phyloP scores from a whole-genome alignment of 1,140 invertebrate species.

The Andricus grossulariae region DNA sequence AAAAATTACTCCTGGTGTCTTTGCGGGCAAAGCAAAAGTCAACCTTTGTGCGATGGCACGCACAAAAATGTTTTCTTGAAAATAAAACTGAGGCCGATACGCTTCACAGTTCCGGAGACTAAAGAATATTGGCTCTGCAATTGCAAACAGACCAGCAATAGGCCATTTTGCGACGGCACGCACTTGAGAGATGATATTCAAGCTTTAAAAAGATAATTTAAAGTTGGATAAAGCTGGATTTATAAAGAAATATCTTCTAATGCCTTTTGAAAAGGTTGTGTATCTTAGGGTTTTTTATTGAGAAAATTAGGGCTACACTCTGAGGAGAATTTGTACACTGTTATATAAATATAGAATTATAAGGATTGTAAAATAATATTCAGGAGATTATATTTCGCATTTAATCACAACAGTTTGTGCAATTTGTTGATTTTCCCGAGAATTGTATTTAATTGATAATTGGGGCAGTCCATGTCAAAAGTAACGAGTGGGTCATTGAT shows the following conservation, averaged over 20 bases:
- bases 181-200: slow-evolving; percentile 80
- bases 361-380: too few species aligned
- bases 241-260: background rate
- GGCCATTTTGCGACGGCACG: slow-evolving; percentile 98
- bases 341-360: too few species aligned
- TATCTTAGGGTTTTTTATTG: too few species aligned
- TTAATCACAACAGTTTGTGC: too few species aligned
- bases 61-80: slow-evolving; percentile 87
- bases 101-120: slow-evolving; percentile 89
- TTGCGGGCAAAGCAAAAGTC: slow-evolving; percentile 93
- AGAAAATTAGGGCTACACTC: too few species aligned
- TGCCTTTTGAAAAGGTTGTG: too few species aligned
- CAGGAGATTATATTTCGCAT: too few species aligned
- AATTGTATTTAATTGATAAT: too few species aligned
- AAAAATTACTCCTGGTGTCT: slow-evolving; percentile 96
- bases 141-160: slow-evolving; percentile 96
- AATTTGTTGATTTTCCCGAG: too few species aligned
- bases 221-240: background rate
- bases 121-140: slow-evolving; percentile 99
- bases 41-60: slow-evolving; percentile 96
- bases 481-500: too few species aligned
- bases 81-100: slow-evolving; percentile 85
- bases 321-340: too few species aligned
- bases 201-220: slow-evolving; percentile 29
- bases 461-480: too few species aligned